These are phyloP conservation scores for Catocala nupta DNA, from an alignment of 2,888 invertebrate genomes.

Conservation along the genomic window DNA sequence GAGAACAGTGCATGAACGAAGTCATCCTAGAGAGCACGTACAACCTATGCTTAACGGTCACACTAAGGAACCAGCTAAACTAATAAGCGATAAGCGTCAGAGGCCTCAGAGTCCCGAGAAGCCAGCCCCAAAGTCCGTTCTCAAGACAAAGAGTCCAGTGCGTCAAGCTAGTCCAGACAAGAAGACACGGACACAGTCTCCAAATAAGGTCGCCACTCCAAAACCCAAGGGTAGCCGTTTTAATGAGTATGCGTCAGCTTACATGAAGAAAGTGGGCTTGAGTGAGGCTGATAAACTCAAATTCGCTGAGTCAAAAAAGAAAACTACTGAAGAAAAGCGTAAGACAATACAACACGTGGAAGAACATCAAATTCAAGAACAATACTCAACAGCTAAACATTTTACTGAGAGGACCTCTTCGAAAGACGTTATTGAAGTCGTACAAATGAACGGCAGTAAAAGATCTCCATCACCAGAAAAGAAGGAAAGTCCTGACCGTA, in stretches of 20 bases:
- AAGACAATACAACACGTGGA: constrained; percentile 54
- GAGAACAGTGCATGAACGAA: constrained; percentile 48
- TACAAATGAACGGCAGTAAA: constrained; percentile 67
- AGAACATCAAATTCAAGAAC: constrained; percentile 59
- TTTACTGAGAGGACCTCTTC: constrained; percentile 70
- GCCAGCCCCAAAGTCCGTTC: constrained; percentile 51
- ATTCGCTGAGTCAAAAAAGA: constrained; percentile 64
- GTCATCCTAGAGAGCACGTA: constrained; percentile 52
- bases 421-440: constrained; percentile 69
- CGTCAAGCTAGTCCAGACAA: constrained; percentile 79
- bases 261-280: constrained; percentile 82
- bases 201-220: constrained; percentile 63
- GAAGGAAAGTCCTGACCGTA: constrained; percentile 57
- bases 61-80: constrained; percentile 59
- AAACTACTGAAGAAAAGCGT: constrained; percentile 54
- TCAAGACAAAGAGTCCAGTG: constrained; percentile 62
- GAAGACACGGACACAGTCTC: constrained; percentile 72
- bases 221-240: constrained; percentile 78
- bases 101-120: constrained; percentile 74
- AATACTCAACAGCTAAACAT: constrained; percentile 59
- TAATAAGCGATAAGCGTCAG: constrained; percentile 50
- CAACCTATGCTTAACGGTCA: constrained; percentile 65
- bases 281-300: constrained; percentile 72
- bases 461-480: constrained; percentile 74
- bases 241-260: constrained; percentile 82